Evolutionary conservation across 2,113 vertebrate genomes (phyloP).

Genomic region (Dasypus novemcinctus): DNA sequence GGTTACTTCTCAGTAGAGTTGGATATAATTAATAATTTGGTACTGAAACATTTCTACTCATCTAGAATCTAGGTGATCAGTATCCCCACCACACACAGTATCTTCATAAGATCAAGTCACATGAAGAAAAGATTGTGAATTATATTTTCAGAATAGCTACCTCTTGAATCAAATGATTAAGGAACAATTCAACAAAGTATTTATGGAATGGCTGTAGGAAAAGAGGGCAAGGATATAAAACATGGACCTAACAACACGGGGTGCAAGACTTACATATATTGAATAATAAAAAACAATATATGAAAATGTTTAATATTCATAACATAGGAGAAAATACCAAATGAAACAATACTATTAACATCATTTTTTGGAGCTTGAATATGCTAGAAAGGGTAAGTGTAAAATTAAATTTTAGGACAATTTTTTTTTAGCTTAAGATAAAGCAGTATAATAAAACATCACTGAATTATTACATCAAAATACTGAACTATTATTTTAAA

Average conservation of each 20-base stretch:
- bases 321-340: neutral
- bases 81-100: neutral
- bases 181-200: neutral
- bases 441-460: neutral
- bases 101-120: neutral
- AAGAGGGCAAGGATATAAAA: neutral
- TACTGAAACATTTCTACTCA: neutral
- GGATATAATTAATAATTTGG: constrained; percentile 1
- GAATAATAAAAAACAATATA: neutral
- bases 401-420: neutral
- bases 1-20: neutral
- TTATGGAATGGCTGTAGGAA: neutral
- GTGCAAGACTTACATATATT: neutral
- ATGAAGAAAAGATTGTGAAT: neutral
- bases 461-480: neutral
- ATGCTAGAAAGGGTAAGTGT: neutral
- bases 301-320: neutral
- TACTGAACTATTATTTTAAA: neutral
- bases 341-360: neutral
- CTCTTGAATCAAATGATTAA: neutral
- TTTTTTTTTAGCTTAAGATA: constrained; percentile 18
- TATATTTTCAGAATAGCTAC: constrained; percentile 11
- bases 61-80: neutral
- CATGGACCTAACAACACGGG: neutral
- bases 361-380: neutral